These are phyloP conservation scores for Menidia beryllina DNA, from an alignment of 2,113 vertebrate genomes.

Conservation along the genomic window DNA sequence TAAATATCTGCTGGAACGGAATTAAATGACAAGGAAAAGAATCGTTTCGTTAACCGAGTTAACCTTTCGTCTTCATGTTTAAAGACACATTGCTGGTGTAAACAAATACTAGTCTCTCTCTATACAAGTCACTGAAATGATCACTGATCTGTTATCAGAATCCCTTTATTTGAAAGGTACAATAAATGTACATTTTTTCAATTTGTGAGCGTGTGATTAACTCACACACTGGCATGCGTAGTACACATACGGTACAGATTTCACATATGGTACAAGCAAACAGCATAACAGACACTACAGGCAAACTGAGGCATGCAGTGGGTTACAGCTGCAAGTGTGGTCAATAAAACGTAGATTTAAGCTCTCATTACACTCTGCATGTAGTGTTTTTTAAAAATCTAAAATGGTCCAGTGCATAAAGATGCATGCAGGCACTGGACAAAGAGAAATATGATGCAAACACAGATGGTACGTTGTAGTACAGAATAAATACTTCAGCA, in stretches of 20 bases:
- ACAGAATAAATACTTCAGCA: slow-evolving; percentile 37
- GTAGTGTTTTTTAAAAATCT: slow-evolving; percentile 29
- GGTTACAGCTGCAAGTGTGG: slow-evolving; percentile 42
- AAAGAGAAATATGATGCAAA: slow-evolving; percentile 19
- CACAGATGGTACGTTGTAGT: slow-evolving; percentile 10
- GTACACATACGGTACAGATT: slow-evolving; percentile 43
- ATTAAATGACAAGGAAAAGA: not conserved
- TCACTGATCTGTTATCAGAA: slow-evolving; percentile 65
- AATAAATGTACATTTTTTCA: slow-evolving; percentile 46
- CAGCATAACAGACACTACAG: slow-evolving; percentile 40
- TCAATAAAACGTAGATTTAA: slow-evolving; percentile 32
- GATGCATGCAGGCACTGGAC: slow-evolving; percentile 7
- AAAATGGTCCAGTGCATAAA: slow-evolving; percentile 24
- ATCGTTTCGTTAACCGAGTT: slow-evolving; percentile 34
- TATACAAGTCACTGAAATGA: slow-evolving; percentile 44
- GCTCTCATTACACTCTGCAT: slow-evolving; percentile 6
- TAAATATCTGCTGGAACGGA: slow-evolving; percentile 13
- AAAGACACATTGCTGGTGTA: not conserved
- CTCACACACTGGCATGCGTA: slow-evolving; percentile 35
- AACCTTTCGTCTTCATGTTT: not conserved
- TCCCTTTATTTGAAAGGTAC: slow-evolving; percentile 62
- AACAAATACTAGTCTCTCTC: slow-evolving; percentile 9
- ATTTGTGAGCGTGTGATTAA: slow-evolving; percentile 15
- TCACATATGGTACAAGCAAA: slow-evolving; percentile 49
- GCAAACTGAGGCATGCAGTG: slow-evolving; percentile 48